phyloP scores from a whole-genome alignment of 2,888 invertebrate genomes.

The Ophonus ardosiacus region DNA sequence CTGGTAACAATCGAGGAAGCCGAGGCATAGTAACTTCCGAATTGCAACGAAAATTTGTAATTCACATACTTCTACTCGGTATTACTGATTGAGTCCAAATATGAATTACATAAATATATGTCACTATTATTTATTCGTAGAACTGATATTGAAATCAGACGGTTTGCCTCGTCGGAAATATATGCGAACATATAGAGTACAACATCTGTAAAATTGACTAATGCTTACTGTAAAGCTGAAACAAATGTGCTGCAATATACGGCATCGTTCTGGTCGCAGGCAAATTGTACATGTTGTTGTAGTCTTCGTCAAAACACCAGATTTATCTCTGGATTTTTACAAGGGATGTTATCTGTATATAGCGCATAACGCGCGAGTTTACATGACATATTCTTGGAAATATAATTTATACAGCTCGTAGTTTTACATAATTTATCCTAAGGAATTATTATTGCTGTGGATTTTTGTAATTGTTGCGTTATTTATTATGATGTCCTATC shows the following conservation, averaged over 20 bases:
- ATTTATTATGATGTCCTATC: slow-evolving; percentile 17
- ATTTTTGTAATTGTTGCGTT: slow-evolving; percentile 31
- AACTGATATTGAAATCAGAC: no score
- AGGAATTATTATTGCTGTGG: slow-evolving; percentile 5
- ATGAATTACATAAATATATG: no score
- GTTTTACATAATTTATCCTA: slow-evolving; percentile 34
- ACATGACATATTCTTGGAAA: slow-evolving; percentile 29
- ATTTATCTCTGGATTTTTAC: slow-evolving; percentile 49
- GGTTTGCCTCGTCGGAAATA: background rate
- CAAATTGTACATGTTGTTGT: slow-evolving; percentile 25
- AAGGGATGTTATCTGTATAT: slow-evolving; percentile 20
- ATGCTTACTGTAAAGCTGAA: slow-evolving; percentile 46
- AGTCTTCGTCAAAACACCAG: slow-evolving; percentile 34
- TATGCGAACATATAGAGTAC: background rate
- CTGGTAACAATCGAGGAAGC: no score
- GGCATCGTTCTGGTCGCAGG: background rate
- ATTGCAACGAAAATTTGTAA: no score
- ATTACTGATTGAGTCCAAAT: no score
- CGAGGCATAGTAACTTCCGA: no score
- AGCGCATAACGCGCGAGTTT: slow-evolving; percentile 23
- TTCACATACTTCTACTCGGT: no score
- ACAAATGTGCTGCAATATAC: slow-evolving; percentile 44
- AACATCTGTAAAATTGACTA: slow-evolving; percentile 45
- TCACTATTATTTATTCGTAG: no score
- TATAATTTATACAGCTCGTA: slow-evolving; percentile 33